Evolutionary conservation across 2,113 vertebrate species (phyloP).

Genomic region (Leptobrachium leishanense): DNA sequence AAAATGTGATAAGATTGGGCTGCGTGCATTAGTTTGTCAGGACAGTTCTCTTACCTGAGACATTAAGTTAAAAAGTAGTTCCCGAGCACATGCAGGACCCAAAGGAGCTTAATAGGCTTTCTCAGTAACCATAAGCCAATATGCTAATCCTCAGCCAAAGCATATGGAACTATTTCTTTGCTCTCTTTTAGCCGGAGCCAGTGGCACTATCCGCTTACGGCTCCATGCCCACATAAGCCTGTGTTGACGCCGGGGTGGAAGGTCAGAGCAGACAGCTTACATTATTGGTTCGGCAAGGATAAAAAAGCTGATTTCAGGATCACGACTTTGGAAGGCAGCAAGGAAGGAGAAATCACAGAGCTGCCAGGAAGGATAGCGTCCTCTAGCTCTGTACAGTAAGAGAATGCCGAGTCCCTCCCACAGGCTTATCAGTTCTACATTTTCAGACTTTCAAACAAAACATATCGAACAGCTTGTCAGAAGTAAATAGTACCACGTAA

Average conservation of each 20-base stretch:
- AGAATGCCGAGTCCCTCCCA: slow-evolving; percentile 68
- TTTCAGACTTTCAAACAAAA: slow-evolving; percentile 60
- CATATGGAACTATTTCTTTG: slow-evolving; percentile 64
- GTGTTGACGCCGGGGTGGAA: slow-evolving; percentile 64
- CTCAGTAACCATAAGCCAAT: slow-evolving; percentile 64
- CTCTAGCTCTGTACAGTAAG: slow-evolving; percentile 63
- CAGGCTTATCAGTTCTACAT: slow-evolving; percentile 68
- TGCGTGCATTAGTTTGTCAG: not conserved
- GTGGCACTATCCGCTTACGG: slow-evolving; percentile 62
- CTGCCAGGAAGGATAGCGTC: slow-evolving; percentile 66
- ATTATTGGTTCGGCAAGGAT: slow-evolving; percentile 53
- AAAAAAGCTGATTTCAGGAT: slow-evolving; percentile 56
- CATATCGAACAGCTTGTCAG: slow-evolving; percentile 50
- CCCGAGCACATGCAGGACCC: slow-evolving; percentile 62
- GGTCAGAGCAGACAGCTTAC: slow-evolving; percentile 67
- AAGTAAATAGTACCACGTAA: slow-evolving; percentile 26
- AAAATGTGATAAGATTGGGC: slow-evolving; percentile 1
- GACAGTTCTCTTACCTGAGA: slow-evolving; percentile 62
- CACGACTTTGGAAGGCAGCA: slow-evolving; percentile 51
- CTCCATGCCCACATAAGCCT: slow-evolving; percentile 59
- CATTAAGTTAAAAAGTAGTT: slow-evolving; percentile 61
- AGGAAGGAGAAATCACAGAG: slow-evolving; percentile 58
- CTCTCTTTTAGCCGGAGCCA: slow-evolving; percentile 60
- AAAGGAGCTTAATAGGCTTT: slow-evolving; percentile 63
- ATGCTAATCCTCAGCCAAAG: slow-evolving; percentile 66